Percentiles rank a stretch among this genome's conserved stretches.
These are phyloP conservation scores for Enteromius unitaeniatus DNA, from an alignment of 2,797 vertebrate species.

Conservation along the genomic window DNA sequence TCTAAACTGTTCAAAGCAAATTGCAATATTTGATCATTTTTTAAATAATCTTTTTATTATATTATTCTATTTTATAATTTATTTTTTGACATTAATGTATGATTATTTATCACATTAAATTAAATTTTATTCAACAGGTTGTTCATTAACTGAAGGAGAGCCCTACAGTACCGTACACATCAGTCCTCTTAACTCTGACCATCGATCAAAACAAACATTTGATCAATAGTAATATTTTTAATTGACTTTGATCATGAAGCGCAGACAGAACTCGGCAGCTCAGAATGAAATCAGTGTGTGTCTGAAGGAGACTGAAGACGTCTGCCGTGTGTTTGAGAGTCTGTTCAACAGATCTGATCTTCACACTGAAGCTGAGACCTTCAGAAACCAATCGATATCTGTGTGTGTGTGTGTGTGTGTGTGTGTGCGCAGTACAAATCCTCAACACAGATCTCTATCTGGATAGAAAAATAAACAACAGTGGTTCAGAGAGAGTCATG, in stretches of 20 bases:
- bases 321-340: slow-evolving; percentile 8
- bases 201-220: background rate
- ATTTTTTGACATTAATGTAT: background rate
- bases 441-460: background rate
- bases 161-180: background rate
- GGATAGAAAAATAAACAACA: too few species aligned
- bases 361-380: slow-evolving; percentile 43
- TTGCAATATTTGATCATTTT: background rate
- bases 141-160: background rate
- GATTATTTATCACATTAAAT: too few species aligned
- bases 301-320: background rate
- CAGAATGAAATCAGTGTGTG: background rate
- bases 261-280: background rate
- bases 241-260: background rate
- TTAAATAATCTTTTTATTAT: too few species aligned
- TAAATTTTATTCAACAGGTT: background rate
- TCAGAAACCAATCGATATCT: slow-evolving; percentile 75
- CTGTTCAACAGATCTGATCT: slow-evolving; percentile 27
- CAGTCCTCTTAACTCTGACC: background rate
- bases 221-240: slow-evolving; percentile 3
- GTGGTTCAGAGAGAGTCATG: background rate
- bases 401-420: too few species aligned
- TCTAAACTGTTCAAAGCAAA: too few species aligned
- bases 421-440: background rate
- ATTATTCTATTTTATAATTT: background rate